Base-by-base conservation (phyloP, 1,140 invertebrate genomes). In the Ptiloglossa arizonensis region DNA sequence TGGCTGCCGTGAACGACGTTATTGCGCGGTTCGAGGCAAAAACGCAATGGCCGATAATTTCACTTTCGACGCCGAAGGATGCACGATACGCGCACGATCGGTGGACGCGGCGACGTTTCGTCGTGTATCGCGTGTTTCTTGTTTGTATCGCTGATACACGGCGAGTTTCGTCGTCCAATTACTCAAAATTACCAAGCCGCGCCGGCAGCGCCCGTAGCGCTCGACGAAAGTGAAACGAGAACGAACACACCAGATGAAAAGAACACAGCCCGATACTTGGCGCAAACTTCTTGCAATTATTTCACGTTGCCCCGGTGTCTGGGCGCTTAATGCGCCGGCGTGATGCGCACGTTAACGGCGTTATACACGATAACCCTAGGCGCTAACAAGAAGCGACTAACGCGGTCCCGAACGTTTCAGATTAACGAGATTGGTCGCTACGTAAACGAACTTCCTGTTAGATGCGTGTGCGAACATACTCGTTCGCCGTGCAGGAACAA, bases 351-450 rank as follows among this genome's bases (percentile, higher is more conserved):
- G 78, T 88, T 88, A 90, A 90, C 75, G 85, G 80, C 81, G 84
- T 74, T 70, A 76, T 50, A 77, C 80, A 72, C 78, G 83, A 87
- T 88, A 88, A 86, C 83, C 88, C 71, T 82, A 86, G 85, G 84
- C 86, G 84, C 77, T 89, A 88, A 90, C 83, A 88, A 90, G 86
- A 89, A 82, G 85, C 85, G 85, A 80, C 78, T 80, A 82, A 89
- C 86, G 81, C 70, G n/a, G n/a, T n/a, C n/a, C 64, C 74, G 79
- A 81, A 71, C 74, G 72, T 88, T 87, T 88, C 77, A 90, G 90
- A 91, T 90, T 87, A 87, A 73, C 72, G 50, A 75, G 86, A 90
- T 87, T 89, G 71, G 67, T 83, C 54, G 38, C 8, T 44, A 71
- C 46, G 59, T 79, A 81, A 77, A 80, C 70, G 71, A 87, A 81